These are phyloP conservation scores for Alosa alosa DNA, from an alignment of 2,113 vertebrate genomes.

Conservation along the genomic window DNA sequence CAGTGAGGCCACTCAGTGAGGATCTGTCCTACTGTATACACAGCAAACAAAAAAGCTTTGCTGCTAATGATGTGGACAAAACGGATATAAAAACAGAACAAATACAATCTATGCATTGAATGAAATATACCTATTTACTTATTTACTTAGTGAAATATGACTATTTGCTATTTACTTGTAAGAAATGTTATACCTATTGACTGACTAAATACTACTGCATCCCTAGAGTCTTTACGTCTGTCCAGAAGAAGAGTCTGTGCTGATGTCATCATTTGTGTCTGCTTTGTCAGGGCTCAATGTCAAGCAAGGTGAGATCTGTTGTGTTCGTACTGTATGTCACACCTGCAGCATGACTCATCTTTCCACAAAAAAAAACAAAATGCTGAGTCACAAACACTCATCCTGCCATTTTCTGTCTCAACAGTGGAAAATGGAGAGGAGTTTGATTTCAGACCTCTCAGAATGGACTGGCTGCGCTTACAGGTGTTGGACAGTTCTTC, in stretches of 20 bases:
- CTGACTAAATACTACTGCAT: constrained; percentile 20
- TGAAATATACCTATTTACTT: no score
- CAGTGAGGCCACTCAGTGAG: no score
- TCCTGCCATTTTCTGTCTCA: constrained; percentile 10
- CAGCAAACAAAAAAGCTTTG: not conserved
- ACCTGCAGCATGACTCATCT: constrained; percentile 10
- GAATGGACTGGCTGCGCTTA: constrained; percentile 90
- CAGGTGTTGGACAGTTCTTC: constrained; percentile 71
- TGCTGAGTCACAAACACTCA: not conserved
- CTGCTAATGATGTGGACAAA: not conserved
- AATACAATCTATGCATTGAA: no score
- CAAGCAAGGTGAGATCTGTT: constrained; percentile 77
- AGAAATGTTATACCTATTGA: not conserved
- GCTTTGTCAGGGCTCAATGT: constrained; percentile 77
- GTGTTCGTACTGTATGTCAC: not conserved
- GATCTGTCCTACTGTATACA: not conserved
- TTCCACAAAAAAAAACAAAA: not conserved
- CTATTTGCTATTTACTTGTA: no score
- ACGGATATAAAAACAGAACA: no score
- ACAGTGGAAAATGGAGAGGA: constrained; percentile 79
- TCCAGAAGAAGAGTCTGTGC: constrained; percentile 91
- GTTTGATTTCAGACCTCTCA: constrained; percentile 81
- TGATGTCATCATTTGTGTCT: constrained; percentile 89
- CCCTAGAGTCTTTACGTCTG: constrained; percentile 86
- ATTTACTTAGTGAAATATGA: no score